Percentiles rank a stretch among this genome's conserved stretches.
Conservation (phyloP, 2,888 invertebrate species). For the Tetropium fuscum region DNA sequence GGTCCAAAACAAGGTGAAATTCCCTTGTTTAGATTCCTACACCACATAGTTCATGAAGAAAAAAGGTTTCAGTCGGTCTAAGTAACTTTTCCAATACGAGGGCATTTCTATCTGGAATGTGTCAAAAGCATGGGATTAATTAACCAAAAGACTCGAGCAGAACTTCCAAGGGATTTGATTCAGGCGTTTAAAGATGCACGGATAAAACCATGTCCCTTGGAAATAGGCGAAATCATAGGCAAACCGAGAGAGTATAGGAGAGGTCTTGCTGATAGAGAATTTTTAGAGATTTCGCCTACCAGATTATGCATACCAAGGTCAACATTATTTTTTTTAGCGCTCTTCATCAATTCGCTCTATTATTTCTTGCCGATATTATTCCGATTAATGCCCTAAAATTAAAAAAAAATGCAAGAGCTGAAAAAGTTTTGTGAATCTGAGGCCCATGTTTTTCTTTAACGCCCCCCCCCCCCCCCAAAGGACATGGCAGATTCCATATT, state of each 20-base stretch:
- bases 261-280: not conserved
- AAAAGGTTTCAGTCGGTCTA: constrained; percentile 13
- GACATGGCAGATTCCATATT: too few species aligned
- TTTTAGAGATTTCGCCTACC: constrained; percentile 7
- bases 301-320: constrained; percentile 4
- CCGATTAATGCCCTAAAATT: constrained; percentile 1
- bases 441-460: too few species aligned
- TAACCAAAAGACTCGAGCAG: constrained; percentile 18
- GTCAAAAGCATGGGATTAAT: constrained; percentile 21
- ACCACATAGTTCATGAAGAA: constrained; percentile 14
- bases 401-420: not conserved
- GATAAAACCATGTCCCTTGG: constrained; percentile 16
- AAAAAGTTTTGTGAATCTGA: constrained; percentile 1
- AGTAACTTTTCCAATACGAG: constrained; percentile 23
- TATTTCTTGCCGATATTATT: constrained; percentile 1
- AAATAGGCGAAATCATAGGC: not conserved
- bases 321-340: constrained; percentile 3
- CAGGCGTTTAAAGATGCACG: constrained; percentile 8
- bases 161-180: constrained; percentile 3
- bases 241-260: not conserved
- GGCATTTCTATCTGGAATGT: constrained; percentile 23
- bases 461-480: too few species aligned
- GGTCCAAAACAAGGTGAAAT: constrained; percentile 17
- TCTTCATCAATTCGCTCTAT: not conserved
- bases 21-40: constrained; percentile 9